Evolutionary conservation across 1,140 invertebrate genomes (phyloP).

Genomic region (Vollenhovia emeryi): DNA sequence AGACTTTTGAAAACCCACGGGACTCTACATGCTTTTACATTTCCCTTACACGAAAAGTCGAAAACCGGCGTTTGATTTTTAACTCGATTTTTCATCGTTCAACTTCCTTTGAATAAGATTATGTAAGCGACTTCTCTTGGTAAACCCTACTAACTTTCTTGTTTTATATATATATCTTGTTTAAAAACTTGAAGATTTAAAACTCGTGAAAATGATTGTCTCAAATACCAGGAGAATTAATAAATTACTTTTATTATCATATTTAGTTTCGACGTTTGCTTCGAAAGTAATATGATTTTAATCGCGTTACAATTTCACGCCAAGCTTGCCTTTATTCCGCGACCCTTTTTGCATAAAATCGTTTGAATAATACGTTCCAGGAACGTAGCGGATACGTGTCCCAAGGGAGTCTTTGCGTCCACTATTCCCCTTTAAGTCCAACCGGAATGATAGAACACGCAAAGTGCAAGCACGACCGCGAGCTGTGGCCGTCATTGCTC

Average conservation of each 20-base stretch:
- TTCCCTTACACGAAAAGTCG: neutral
- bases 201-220: neutral
- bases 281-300: neutral
- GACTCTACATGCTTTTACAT: slow-evolving; percentile 10
- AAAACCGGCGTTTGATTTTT: neutral
- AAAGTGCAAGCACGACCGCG: slow-evolving; percentile 17
- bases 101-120: neutral
- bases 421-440: neutral
- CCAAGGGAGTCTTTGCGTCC: neutral
- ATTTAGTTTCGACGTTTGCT: neutral
- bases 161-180: neutral
- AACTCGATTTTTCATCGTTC: neutral
- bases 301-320: neutral
- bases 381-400: neutral
- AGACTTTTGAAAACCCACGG: neutral
- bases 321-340: neutral
- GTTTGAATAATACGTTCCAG: slow-evolving; percentile 18
- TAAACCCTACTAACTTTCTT: neutral
- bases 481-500: slow-evolving; percentile 4
- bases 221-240: neutral
- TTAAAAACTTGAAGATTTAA: neutral
- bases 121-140: neutral
- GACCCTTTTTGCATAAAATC: neutral
- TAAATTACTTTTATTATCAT: neutral
- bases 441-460: slow-evolving; percentile 39